phyloP scores from a whole-genome alignment of 2,888 invertebrate genomes.

The Selenia dentaria region DNA sequence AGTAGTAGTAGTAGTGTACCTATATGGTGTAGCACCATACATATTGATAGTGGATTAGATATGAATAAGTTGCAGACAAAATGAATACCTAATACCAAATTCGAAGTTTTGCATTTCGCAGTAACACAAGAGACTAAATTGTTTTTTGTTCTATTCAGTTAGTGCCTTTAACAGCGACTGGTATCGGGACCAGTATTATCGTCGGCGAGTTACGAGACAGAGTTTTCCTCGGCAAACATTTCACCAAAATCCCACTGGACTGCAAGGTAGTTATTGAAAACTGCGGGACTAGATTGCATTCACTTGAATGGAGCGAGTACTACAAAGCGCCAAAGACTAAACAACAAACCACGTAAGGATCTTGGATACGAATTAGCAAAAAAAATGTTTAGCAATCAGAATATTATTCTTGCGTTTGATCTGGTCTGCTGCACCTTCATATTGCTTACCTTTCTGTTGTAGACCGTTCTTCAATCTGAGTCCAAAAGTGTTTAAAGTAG shows the following conservation, averaged over 20 bases:
- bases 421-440: too few species aligned
- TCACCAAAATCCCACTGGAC: slow-evolving; percentile 81
- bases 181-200: slow-evolving; percentile 87
- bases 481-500: slow-evolving; percentile 73
- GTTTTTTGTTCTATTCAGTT: slow-evolving; percentile 14
- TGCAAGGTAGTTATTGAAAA: slow-evolving; percentile 80
- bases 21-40: too few species aligned
- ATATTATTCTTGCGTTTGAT: too few species aligned
- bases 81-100: too few species aligned
- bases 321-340: slow-evolving; percentile 72
- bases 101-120: too few species aligned
- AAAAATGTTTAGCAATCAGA: too few species aligned
- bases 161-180: slow-evolving; percentile 83
- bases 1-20: too few species aligned
- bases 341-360: slow-evolving; percentile 54
- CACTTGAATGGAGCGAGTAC: slow-evolving; percentile 79
- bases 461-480: slow-evolving; percentile 76
- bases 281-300: slow-evolving; percentile 78
- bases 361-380: neutral
- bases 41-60: too few species aligned
- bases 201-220: slow-evolving; percentile 85
- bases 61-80: too few species aligned
- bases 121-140: too few species aligned
- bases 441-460: slow-evolving; percentile 27
- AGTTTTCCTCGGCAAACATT: slow-evolving; percentile 85